Conservation (phyloP, 2,888 invertebrate genomes). For the Lordiphosa andalusiaca region DNA sequence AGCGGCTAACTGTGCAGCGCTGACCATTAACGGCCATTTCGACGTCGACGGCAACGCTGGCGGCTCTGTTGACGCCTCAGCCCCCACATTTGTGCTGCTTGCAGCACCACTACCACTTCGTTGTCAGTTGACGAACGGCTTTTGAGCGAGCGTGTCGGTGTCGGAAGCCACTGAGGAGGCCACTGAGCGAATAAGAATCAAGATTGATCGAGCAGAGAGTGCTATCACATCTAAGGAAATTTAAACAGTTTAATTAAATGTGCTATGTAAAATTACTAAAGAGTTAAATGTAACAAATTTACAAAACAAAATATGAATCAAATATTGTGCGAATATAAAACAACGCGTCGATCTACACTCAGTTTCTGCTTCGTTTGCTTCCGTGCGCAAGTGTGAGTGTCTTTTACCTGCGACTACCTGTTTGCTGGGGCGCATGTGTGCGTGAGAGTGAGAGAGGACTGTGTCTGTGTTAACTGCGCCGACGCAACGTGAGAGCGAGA, state of each 20-base stretch:
- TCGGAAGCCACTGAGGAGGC: background rate
- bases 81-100: slow-evolving; percentile 25
- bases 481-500: slow-evolving; percentile 26
- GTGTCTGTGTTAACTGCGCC: slow-evolving; percentile 34
- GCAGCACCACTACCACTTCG: slow-evolving; percentile 48
- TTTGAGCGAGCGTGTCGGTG: slow-evolving; percentile 47
- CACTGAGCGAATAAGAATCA: slow-evolving; percentile 32
- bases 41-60: slow-evolving; percentile 19
- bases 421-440: slow-evolving; percentile 39
- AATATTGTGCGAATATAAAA: slow-evolving; percentile 39
- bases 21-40: slow-evolving; percentile 47
- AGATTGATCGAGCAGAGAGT: slow-evolving; percentile 13
- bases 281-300: background rate
- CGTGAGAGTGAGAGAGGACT: slow-evolving; percentile 36
- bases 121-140: slow-evolving; percentile 60
- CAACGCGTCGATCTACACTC: slow-evolving; percentile 46
- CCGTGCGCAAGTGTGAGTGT: slow-evolving; percentile 36
- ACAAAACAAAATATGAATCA: slow-evolving; percentile 12
- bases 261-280: slow-evolving; percentile 16
- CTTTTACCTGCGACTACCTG: slow-evolving; percentile 46
- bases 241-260: slow-evolving; percentile 10
- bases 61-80: slow-evolving; percentile 21
- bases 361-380: slow-evolving; percentile 59
- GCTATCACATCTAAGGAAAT: slow-evolving; percentile 22
- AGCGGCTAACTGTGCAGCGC: slow-evolving; percentile 58